Percentiles rank a stretch among this genome's conserved stretches.
These are phyloP conservation scores for Tetrax tetrax DNA, from an alignment of 2,113 vertebrate genomes.

Conservation along the genomic window DNA sequence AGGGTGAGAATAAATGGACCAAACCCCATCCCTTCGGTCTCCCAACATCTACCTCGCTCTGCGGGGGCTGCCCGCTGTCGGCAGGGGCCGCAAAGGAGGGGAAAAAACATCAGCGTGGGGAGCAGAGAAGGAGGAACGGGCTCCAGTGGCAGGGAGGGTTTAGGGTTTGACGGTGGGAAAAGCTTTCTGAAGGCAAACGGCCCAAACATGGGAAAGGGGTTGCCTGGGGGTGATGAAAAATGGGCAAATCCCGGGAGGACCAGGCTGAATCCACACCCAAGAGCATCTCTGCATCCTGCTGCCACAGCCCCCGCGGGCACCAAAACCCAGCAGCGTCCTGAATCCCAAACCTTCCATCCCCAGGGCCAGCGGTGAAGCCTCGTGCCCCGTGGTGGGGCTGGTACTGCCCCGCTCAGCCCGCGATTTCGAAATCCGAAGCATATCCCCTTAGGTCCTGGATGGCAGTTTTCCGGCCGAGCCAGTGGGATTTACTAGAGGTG, in stretches of 20 bases:
- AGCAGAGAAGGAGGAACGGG: not conserved
- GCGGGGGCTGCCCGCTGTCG: fast-evolving
- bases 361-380: not conserved
- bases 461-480: not conserved
- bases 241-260: not conserved
- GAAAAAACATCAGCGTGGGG: not conserved
- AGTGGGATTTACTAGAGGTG: not conserved
- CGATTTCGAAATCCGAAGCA: not conserved
- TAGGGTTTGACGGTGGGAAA: not conserved
- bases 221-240: not conserved
- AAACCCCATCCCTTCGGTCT: not conserved
- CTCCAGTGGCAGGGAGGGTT: not conserved
- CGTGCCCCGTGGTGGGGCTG: not conserved
- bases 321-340: not conserved
- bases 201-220: not conserved
- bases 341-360: not conserved
- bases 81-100: not conserved
- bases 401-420: not conserved
- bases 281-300: not conserved
- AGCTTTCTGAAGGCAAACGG: not conserved
- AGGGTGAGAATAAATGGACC: not conserved
- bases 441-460: not conserved
- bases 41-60: fast-evolving
- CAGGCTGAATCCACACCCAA: not conserved
- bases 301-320: not conserved